Evolutionary conservation across 2,797 vertebrate genomes (phyloP).

Genomic region (Sebastolobus alascanus): DNA sequence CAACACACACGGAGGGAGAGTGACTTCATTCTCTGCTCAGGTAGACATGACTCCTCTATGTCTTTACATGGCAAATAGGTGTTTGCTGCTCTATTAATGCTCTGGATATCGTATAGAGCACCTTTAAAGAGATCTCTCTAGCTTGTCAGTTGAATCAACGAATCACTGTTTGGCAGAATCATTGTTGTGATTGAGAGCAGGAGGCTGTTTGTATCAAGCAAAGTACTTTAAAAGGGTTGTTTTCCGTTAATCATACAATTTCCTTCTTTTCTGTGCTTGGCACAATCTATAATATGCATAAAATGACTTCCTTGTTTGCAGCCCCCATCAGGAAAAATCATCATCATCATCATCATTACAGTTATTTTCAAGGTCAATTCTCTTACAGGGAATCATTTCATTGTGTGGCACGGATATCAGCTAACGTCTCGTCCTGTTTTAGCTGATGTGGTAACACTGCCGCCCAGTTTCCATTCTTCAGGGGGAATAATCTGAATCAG

Average conservation of each 20-base stretch:
- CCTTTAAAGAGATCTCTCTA: conserved; percentile 6
- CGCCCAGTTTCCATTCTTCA: conserved; percentile 41
- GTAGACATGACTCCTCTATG: no score
- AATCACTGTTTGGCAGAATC: conserved; percentile 19
- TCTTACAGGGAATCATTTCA: conserved; percentile 39
- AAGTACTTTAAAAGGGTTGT: not conserved
- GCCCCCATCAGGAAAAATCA: conserved; percentile 52
- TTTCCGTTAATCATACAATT: conserved; percentile 22
- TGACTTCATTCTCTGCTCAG: no score
- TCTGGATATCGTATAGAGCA: no score
- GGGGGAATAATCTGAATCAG: conserved; percentile 33
- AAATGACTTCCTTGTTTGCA: conserved; percentile 57
- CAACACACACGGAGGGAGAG: no score
- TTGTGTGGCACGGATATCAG: conserved; percentile 24
- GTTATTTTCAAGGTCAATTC: conserved; percentile 51
- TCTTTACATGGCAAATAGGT: no score
- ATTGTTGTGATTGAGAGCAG: conserved; percentile 6
- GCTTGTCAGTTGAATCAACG: conserved; percentile 29
- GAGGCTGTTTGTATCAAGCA: conserved; percentile 18
- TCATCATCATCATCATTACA: conserved; percentile 27
- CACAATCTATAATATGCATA: conserved; percentile 6
- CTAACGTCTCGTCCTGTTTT: conserved; percentile 29
- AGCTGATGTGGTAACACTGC: conserved; percentile 20
- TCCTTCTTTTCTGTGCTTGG: conserved; percentile 24
- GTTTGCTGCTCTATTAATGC: no score